Evolutionary conservation across 92 coral and sea anemone genomes (phyloP).

Genomic region (Virgularia gustaviana): DNA sequence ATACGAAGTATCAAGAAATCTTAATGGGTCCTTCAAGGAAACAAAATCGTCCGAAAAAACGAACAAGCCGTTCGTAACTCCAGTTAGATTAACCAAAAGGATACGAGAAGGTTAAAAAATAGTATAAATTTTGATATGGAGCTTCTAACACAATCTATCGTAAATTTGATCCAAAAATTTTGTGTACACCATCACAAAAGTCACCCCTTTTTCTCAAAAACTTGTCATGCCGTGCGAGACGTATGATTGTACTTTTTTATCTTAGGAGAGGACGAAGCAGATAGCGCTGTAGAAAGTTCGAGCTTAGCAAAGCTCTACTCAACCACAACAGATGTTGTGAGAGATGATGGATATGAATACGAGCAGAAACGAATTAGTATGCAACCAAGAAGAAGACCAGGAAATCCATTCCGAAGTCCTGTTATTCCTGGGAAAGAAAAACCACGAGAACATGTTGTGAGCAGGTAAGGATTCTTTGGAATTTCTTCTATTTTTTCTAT

Average conservation of each 20-base stretch:
- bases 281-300: not conserved
- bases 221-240: too few species aligned
- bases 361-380: not conserved
- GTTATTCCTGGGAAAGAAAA: not conserved
- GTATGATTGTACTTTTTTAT: not conserved
- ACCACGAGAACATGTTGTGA: conserved; percentile 14
- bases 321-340: not conserved
- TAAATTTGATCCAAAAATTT: not conserved
- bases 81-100: conserved; percentile 21
- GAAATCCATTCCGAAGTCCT: conserved; percentile 30
- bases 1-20: conserved; percentile 17
- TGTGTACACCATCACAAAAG: too few species aligned
- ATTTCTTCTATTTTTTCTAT: too few species aligned
- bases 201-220: too few species aligned
- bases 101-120: conserved; percentile 5
- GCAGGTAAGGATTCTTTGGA: conserved; percentile 5
- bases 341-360: not conserved
- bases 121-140: not conserved
- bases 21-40: conserved; percentile 19
- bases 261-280: not conserved
- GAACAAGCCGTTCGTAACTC: conserved; percentile 31
- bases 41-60: conserved; percentile 37
- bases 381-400: conserved; percentile 8
- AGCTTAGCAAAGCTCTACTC: conserved; percentile 20
- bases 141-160: not conserved